phyloP scores from a whole-genome alignment of 2,888 invertebrate genomes.

The Mallateleia sp. region DNA sequence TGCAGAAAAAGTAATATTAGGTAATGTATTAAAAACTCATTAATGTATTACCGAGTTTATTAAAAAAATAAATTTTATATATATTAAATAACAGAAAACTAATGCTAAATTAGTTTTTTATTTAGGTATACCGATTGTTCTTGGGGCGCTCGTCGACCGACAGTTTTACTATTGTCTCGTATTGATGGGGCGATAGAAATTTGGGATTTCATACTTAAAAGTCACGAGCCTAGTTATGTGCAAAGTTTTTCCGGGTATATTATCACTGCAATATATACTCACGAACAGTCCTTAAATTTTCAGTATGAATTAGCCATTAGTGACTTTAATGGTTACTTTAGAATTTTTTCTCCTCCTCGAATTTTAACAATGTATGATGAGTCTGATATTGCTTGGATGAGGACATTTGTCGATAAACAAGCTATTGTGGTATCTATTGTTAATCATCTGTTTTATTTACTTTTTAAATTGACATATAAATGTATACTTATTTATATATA shows the following conservation, averaged over 20 bases:
- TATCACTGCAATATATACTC: slow-evolving; percentile 92
- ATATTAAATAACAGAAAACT: background rate
- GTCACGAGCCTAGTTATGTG: slow-evolving; percentile 92
- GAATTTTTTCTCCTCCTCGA: slow-evolving; percentile 91
- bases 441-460: background rate
- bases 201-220: slow-evolving; percentile 94
- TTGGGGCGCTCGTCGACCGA: slow-evolving; percentile 95
- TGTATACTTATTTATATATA: background rate
- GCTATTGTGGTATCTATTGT: slow-evolving; percentile 80
- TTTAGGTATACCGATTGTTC: slow-evolving; percentile 91
- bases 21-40: no score
- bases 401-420: slow-evolving; percentile 84
- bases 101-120: background rate
- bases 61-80: background rate
- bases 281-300: slow-evolving; percentile 91
- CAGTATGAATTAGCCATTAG: slow-evolving; percentile 92
- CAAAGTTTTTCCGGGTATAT: slow-evolving; percentile 91
- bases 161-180: slow-evolving; percentile 93
- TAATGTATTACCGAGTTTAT: no score
- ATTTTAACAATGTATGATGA: slow-evolving; percentile 90
- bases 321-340: slow-evolving; percentile 93
- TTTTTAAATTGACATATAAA: background rate
- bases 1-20: slow-evolving; percentile 91
- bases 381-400: slow-evolving; percentile 88
- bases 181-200: slow-evolving; percentile 94